Evolutionary conservation across 1,140 invertebrate species (phyloP).

Genomic region (Hydropsyche tenuis): DNA sequence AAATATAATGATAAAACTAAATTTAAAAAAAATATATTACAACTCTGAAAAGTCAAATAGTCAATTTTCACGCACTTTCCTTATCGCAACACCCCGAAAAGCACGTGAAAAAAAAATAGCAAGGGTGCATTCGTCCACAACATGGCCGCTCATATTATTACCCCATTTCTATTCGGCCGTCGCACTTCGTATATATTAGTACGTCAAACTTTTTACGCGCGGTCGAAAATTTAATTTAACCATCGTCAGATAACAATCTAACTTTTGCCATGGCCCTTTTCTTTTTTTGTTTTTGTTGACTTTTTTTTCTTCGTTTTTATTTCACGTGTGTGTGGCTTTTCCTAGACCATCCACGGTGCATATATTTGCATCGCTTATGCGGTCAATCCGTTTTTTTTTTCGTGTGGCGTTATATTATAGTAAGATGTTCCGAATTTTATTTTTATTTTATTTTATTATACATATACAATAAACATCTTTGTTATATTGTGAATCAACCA

Average conservation of each 20-base stretch:
- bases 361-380: constrained; percentile 36
- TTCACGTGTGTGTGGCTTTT: background rate
- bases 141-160: background rate
- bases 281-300: background rate
- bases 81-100: too few species aligned
- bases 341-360: constrained; percentile 9
- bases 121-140: too few species aligned
- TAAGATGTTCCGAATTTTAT: background rate
- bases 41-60: too few species aligned
- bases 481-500: too few species aligned
- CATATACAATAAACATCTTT: too few species aligned
- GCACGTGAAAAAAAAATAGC: too few species aligned
- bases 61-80: background rate
- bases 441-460: too few species aligned
- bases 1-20: too few species aligned
- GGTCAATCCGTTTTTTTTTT: too few species aligned
- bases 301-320: constrained; percentile 9
- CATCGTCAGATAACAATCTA: constrained; percentile 10
- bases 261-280: constrained; percentile 19
- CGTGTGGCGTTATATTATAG: too few species aligned
- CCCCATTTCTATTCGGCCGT: background rate
- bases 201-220: constrained; percentile 19
- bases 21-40: too few species aligned
- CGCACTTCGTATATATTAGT: background rate
- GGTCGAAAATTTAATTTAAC: constrained; percentile 38